Base-by-base conservation (phyloP, 2,797 vertebrate species). In the Chanos chanos region DNA sequence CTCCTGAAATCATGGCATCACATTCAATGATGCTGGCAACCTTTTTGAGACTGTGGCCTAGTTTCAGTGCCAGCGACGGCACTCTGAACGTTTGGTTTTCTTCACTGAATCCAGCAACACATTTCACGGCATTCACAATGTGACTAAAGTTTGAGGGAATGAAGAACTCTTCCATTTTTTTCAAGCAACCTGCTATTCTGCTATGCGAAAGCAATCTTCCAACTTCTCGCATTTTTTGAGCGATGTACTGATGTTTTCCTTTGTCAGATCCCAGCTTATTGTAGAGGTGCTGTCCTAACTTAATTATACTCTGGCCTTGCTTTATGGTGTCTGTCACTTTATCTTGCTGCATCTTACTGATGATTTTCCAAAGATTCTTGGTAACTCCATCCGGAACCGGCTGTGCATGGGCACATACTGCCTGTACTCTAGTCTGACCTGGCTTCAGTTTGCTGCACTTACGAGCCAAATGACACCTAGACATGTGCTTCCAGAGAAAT, bases 161-260 rank as follows among this genome's bases (percentile, higher is more conserved):
- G 54, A 68, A 67, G 30, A 72, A 72, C 44, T 63, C 54, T 19
- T 28, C 31, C 6, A 47, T 12, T 4, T 3, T 43, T 8, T 71
- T 50, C 8, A 70, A 30, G 3, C 52, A 66, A 8, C 52, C 61
- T 15, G 43, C 8, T 59, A 59, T 65, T 5, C 45, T 22, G 1
- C 57, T 47, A 34, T 60, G 28, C 0, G 49, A 7, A 31, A 70
- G 15, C 13, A 71, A 43, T 25, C 53, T 40, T 5, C 56, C 68
- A 13, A 40, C 21, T 33, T 74, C 72, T 4, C 30, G n/a, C 70
- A 75, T 64, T 43, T 76, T 71, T 41, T 59, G 43, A 54, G 61
- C 49, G 1, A 71, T 55, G 15, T 76, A 71, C 12, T 73, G 39
- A 16, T 73, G 61, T 52, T 56, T 68, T 9, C 39, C 55, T 27